A percentile compares a stretch with the other conserved stretches of the same genome.
These are phyloP conservation scores for Rhogogaster chlorosoma DNA, from an alignment of 2,888 invertebrate genomes.

Conservation along the genomic window DNA sequence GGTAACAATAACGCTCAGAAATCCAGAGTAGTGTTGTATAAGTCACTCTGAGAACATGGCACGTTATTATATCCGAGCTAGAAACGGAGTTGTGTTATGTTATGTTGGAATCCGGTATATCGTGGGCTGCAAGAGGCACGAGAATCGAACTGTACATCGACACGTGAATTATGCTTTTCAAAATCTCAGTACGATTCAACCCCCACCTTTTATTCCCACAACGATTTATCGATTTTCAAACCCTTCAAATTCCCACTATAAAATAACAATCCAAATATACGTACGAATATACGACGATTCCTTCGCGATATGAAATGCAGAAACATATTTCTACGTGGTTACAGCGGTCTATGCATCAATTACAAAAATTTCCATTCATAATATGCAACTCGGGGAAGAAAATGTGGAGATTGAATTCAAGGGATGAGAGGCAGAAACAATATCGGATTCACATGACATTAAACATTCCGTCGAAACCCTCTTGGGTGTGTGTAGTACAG, in stretches of 20 bases:
- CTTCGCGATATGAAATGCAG: too few relatives aligned
- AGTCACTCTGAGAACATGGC: neutral
- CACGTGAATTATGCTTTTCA: neutral
- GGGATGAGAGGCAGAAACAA: neutral
- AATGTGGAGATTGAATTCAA: neutral
- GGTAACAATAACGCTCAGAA: neutral
- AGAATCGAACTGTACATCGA: neutral
- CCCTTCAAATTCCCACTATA: neutral
- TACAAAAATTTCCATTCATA: neutral
- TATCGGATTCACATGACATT: neutral
- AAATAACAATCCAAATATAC: neutral
- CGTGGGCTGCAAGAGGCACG: neutral
- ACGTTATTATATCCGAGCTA: neutral
- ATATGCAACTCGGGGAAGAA: neutral
- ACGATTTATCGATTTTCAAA: neutral
- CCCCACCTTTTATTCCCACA: neutral
- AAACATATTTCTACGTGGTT: too few relatives aligned
- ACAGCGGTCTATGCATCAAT: too few relatives aligned
- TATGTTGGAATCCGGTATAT: neutral
- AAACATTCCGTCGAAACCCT: neutral
- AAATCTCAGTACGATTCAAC: neutral
- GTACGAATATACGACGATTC: too few relatives aligned
- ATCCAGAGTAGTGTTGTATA: neutral
- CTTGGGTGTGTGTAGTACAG: neutral
- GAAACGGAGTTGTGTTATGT: neutral